Evolutionary conservation across 1,140 invertebrate species (phyloP).

Genomic region (Drosophila azteca): DNA sequence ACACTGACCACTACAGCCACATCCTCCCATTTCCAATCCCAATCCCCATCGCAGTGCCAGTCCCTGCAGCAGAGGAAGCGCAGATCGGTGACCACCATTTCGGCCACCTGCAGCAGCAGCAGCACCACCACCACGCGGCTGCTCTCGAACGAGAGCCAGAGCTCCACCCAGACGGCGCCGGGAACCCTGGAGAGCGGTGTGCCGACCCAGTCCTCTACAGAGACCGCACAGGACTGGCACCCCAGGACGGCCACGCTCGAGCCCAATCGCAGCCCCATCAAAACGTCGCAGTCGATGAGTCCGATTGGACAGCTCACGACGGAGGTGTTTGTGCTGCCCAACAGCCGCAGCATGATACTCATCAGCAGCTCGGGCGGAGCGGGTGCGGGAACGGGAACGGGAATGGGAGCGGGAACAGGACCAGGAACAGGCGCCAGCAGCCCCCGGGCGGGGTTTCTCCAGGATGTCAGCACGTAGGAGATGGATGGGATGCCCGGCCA

Average conservation of each 20-base stretch:
- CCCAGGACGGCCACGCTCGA: conserved; percentile 53
- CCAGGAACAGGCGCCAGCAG: conserved; percentile 30
- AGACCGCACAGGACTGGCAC: conserved; percentile 59
- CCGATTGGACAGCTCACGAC: conserved; percentile 70
- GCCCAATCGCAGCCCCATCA: conserved; percentile 75
- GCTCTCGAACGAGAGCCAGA: conserved; percentile 68
- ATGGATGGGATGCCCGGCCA: background rate
- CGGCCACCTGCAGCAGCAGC: conserved; percentile 30
- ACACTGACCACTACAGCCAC: conserved; percentile 58
- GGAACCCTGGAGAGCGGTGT: conserved; percentile 54
- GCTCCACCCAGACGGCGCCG: conserved; percentile 64
- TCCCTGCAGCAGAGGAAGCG: conserved; percentile 22
- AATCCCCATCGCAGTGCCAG: conserved; percentile 6
- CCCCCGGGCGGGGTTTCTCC: conserved; percentile 49
- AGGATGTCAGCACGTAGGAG: conserved; percentile 71
- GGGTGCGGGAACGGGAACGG: conserved; percentile 25
- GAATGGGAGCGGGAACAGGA: background rate
- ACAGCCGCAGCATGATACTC: conserved; percentile 80
- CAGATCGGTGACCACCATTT: conserved; percentile 31
- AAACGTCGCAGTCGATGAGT: conserved; percentile 79
- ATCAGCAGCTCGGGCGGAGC: conserved; percentile 58
- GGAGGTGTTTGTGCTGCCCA: conserved; percentile 73
- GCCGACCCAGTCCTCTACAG: conserved; percentile 31
- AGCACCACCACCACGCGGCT: conserved; percentile 58
- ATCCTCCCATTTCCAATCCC: conserved; percentile 24